Evolutionary conservation across 2,113 vertebrate genomes (phyloP).

Genomic region (Eonycteris spelaea): DNA sequence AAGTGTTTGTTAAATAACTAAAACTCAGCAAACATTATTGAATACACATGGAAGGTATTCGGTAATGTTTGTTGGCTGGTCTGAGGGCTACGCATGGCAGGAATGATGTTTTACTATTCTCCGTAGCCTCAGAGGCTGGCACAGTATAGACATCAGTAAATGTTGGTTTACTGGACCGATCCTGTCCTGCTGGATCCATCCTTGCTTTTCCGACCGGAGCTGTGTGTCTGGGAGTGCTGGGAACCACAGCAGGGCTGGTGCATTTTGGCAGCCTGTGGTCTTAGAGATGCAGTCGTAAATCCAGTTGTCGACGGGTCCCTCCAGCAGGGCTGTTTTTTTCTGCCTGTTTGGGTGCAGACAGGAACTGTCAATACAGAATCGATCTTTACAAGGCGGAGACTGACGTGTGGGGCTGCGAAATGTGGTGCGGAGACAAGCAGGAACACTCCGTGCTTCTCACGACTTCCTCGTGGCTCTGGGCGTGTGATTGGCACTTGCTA

Average conservation of each 20-base stretch:
- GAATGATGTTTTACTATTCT: background rate
- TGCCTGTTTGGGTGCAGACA: slow-evolving; percentile 42
- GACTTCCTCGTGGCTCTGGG: background rate
- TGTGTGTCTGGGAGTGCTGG: background rate
- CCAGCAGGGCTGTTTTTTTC: background rate
- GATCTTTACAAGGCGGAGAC: background rate
- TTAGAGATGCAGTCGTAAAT: background rate
- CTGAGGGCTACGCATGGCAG: background rate
- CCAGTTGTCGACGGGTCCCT: background rate
- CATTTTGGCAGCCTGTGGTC: background rate
- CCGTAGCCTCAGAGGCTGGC: background rate
- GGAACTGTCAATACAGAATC: slow-evolving; percentile 38
- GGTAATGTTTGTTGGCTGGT: background rate
- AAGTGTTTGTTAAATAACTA: slow-evolving; percentile 20
- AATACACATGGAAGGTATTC: slow-evolving; percentile 32
- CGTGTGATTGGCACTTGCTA: background rate
- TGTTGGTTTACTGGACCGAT: background rate
- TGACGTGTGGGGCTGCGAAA: background rate
- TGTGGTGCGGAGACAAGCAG: background rate
- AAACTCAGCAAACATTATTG: background rate
- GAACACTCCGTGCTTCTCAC: background rate
- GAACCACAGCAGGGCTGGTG: background rate
- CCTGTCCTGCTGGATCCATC: background rate
- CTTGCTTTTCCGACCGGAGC: background rate
- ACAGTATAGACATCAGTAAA: rapidly evolving